Evolutionary conservation across 2,888 invertebrate genomes (phyloP).

Genomic region (Drepanosiphum platanoidis): DNA sequence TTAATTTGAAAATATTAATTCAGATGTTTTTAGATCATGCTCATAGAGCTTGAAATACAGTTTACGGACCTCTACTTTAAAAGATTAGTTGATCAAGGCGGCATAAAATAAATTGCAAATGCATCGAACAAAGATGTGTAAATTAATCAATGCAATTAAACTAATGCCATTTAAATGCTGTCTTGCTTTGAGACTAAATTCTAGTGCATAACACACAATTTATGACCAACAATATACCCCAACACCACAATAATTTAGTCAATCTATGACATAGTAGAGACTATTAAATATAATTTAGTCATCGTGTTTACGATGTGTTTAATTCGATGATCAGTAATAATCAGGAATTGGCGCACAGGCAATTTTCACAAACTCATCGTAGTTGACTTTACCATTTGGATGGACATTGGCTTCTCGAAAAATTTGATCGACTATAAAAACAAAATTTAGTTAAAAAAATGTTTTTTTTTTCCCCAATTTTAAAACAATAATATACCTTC

Average conservation of each 20-base stretch:
- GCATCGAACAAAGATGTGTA: too few species aligned
- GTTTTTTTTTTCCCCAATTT: neutral
- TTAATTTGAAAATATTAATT: too few species aligned
- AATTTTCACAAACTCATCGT: slow-evolving; percentile 91
- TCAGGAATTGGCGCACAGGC: slow-evolving; percentile 93
- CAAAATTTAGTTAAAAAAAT: neutral
- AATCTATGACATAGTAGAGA: neutral
- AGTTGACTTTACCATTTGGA: slow-evolving; percentile 82
- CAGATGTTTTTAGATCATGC: too few species aligned
- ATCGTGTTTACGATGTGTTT: neutral
- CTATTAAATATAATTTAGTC: neutral
- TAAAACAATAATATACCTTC: slow-evolving; percentile 74
- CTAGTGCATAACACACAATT: neutral
- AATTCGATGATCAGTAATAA: slow-evolving; percentile 75
- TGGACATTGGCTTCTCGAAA: slow-evolving; percentile 90
- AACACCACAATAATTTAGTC: neutral
- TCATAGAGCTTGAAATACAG: too few species aligned
- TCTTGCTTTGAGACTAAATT: neutral
- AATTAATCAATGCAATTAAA: too few species aligned
- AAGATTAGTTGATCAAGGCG: too few species aligned
- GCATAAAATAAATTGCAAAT: too few species aligned
- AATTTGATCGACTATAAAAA: slow-evolving; percentile 78
- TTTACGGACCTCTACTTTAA: too few species aligned
- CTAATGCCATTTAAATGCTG: too few species aligned
- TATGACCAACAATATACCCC: neutral